These are phyloP conservation scores for Nymphalis io DNA, from an alignment of 1,140 invertebrate species.

Conservation along the genomic window DNA sequence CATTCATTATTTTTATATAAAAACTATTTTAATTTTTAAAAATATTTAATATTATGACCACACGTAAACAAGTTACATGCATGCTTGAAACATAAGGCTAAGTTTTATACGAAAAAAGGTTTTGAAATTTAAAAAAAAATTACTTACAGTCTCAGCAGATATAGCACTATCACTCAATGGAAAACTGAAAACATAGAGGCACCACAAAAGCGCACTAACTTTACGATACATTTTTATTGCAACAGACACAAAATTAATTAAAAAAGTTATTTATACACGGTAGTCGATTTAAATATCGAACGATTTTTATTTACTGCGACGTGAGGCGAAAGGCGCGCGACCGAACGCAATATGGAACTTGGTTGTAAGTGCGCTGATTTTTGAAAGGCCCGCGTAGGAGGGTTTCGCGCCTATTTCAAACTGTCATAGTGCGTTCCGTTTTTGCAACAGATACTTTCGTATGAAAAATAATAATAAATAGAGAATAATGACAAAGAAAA, in stretches of 20 bases:
- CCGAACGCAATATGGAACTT: slow-evolving; percentile 61
- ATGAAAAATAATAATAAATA: not conserved
- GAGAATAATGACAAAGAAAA: no score
- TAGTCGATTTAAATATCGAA: slow-evolving; percentile 38
- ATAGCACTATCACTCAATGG: slow-evolving; percentile 69
- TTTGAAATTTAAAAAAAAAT: not conserved
- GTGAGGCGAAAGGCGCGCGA: slow-evolving; percentile 69
- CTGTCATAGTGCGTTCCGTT: slow-evolving; percentile 57
- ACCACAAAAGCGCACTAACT: slow-evolving; percentile 69
- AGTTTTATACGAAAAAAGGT: no score
- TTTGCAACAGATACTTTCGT: slow-evolving; percentile 33
- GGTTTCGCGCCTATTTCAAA: slow-evolving; percentile 70
- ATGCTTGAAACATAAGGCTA: no score
- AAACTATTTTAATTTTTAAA: no score
- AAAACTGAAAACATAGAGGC: slow-evolving; percentile 65
- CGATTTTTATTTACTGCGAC: slow-evolving; percentile 32
- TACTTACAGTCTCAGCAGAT: slow-evolving; percentile 69
- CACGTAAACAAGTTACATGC: no score
- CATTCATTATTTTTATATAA: no score
- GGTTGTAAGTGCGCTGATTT: slow-evolving; percentile 63
- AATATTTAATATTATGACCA: no score
- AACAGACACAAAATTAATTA: slow-evolving; percentile 33
- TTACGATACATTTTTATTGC: slow-evolving; percentile 62
- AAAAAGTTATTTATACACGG: slow-evolving; percentile 17
- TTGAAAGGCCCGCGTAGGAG: slow-evolving; percentile 79